phyloP scores from a whole-genome alignment of 2,113 vertebrate genomes.

The Oplegnathus fasciatus region DNA sequence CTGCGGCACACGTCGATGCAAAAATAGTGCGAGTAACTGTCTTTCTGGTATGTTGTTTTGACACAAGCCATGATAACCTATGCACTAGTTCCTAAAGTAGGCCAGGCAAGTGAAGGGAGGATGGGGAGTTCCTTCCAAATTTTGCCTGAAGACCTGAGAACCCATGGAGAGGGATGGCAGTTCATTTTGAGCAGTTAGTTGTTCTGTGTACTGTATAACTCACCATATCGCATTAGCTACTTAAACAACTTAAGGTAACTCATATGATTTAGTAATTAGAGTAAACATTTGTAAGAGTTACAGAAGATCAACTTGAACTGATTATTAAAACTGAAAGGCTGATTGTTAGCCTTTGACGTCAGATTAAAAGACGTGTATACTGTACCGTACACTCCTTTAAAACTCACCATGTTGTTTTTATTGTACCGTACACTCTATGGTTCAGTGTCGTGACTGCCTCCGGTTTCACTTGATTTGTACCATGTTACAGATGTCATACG shows the following conservation, averaged over 20 bases:
- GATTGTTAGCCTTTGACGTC: neutral
- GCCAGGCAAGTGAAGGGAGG: neutral
- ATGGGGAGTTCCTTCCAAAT: neutral
- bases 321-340: neutral
- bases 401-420: neutral
- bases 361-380: neutral
- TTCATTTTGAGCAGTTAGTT: neutral
- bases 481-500: neutral
- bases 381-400: neutral
- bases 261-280: neutral
- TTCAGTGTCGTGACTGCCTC: neutral
- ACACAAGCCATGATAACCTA: neutral
- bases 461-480: neutral
- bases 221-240: neutral
- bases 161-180: neutral
- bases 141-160: neutral
- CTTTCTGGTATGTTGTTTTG: conserved; percentile 31
- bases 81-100: conserved; percentile 22
- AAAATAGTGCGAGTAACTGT: conserved; percentile 10
- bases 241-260: neutral
- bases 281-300: neutral
- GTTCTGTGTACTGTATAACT: neutral
- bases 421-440: neutral
- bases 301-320: neutral
- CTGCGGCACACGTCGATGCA: neutral